A percentile compares a stretch with the other conserved stretches of the same genome.
These are phyloP conservation scores for Agraylea sexmaculata DNA, from an alignment of 1,140 invertebrate species.

Conservation along the genomic window DNA sequence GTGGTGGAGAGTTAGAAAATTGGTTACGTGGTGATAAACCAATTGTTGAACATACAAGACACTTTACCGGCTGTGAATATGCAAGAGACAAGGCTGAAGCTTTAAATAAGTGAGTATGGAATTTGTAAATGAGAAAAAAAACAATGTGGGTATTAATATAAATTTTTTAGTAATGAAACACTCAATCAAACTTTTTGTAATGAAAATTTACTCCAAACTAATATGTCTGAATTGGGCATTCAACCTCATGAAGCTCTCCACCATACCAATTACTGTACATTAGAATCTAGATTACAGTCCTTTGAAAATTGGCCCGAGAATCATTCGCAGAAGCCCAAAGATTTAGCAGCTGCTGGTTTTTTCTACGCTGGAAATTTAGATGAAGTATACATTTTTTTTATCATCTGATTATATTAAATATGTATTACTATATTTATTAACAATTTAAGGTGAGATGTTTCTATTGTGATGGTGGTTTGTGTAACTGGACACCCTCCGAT, in stretches of 20 bases:
- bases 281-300: slow-evolving; percentile 26
- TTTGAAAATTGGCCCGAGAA: slow-evolving; percentile 43
- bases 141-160: slow-evolving; percentile 3
- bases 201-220: slow-evolving; percentile 16
- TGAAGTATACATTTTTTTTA: slow-evolving; percentile 29
- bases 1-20: slow-evolving; percentile 56
- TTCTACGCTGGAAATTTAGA: slow-evolving; percentile 60
- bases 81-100: slow-evolving; percentile 19
- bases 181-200: slow-evolving; percentile 8
- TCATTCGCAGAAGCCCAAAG: slow-evolving; percentile 46
- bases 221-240: slow-evolving; percentile 35
- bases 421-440: slow-evolving; percentile 7
- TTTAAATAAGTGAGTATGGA: slow-evolving; percentile 6
- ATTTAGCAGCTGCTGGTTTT: slow-evolving; percentile 62
- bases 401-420: slow-evolving; percentile 11
- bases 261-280: slow-evolving; percentile 39
- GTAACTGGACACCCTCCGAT: slow-evolving; percentile 75
- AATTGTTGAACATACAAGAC: slow-evolving; percentile 57
- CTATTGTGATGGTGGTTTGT: slow-evolving; percentile 78
- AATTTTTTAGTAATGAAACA: slow-evolving; percentile 6
- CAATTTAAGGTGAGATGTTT: slow-evolving; percentile 72
- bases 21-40: slow-evolving; percentile 68
- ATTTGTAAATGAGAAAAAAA: no score
- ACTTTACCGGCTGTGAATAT: slow-evolving; percentile 56
- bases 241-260: slow-evolving; percentile 37